Percentiles rank a stretch among this genome's conserved stretches.
Evolutionary conservation across 2,888 invertebrate genomes (phyloP).

Genomic region (Phasia obesa): DNA sequence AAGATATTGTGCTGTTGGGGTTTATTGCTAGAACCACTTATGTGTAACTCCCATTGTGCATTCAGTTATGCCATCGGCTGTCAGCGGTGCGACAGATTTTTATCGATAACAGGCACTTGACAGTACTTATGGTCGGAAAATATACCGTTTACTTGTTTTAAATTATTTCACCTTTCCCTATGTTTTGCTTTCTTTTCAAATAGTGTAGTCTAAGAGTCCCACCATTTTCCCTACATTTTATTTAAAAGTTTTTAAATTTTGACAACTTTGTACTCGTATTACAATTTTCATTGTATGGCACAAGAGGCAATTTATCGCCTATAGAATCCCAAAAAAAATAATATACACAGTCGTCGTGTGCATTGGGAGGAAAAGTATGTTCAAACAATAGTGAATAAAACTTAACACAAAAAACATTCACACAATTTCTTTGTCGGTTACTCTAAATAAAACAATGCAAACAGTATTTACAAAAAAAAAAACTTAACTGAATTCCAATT

Average conservation of each 20-base stretch:
- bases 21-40: no score
- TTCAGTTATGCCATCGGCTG: no score
- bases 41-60: no score
- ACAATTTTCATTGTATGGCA: neutral
- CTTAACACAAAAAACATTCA: neutral
- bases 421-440: constrained; percentile 52
- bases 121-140: no score
- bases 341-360: constrained; percentile 1
- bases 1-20: no score
- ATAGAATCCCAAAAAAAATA: constrained; percentile 54
- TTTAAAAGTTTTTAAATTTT: constrained; percentile 5
- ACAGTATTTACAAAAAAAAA: constrained; percentile 1
- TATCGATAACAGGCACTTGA: no score
- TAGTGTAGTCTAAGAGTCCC: neutral
- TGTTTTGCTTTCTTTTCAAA: no score
- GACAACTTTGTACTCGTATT: constrained; percentile 23
- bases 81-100: no score
- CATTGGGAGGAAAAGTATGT: constrained; percentile 11
- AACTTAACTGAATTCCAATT: constrained; percentile 51
- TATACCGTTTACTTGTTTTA: no score
- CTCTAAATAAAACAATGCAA: constrained; percentile 36
- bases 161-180: no score
- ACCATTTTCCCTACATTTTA: neutral
- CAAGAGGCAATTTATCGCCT: constrained; percentile 48
- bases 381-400: constrained; percentile 42